Conservation (phyloP, 2,888 invertebrate species). For the Aproaerema taeniolella region DNA sequence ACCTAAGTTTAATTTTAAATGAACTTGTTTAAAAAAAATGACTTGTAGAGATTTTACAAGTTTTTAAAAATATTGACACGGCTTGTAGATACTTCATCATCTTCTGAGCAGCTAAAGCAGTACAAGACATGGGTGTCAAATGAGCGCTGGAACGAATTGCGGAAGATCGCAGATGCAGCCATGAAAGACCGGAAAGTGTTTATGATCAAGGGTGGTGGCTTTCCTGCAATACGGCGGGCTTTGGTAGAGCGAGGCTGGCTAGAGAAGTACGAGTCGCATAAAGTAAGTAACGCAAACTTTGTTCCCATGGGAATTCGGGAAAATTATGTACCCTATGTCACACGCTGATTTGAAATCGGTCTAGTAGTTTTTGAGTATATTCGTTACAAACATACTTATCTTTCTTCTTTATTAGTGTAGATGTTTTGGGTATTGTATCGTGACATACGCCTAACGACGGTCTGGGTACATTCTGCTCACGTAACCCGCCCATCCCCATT, state of each 20-base stretch:
- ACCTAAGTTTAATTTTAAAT: too few relatives aligned
- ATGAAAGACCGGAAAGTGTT: conserved; percentile 81
- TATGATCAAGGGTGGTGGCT: conserved; percentile 84
- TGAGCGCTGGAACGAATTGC: conserved; percentile 81
- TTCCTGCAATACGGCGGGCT: conserved; percentile 83
- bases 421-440: too few relatives aligned
- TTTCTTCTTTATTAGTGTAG: too few relatives aligned
- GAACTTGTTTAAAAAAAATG: too few relatives aligned
- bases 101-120: conserved; percentile 62
- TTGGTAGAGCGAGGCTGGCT: conserved; percentile 85
- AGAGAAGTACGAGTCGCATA: conserved; percentile 79
- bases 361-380: too few relatives aligned
- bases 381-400: too few relatives aligned
- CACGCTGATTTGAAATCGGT: background rate
- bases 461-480: too few relatives aligned
- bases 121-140: conserved; percentile 78
- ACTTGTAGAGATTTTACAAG: too few relatives aligned
- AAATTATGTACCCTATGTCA: background rate
- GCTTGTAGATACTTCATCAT: conserved; percentile 41
- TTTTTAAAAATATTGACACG: too few relatives aligned
- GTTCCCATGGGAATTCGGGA: background rate
- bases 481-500: too few relatives aligned
- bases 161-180: conserved; percentile 80
- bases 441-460: too few relatives aligned
- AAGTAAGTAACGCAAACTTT: conserved; percentile 55